Evolutionary conservation across 53 echinoderm and acorn worm genomes (phyloP).

Genomic region (Astropecten irregularis): DNA sequence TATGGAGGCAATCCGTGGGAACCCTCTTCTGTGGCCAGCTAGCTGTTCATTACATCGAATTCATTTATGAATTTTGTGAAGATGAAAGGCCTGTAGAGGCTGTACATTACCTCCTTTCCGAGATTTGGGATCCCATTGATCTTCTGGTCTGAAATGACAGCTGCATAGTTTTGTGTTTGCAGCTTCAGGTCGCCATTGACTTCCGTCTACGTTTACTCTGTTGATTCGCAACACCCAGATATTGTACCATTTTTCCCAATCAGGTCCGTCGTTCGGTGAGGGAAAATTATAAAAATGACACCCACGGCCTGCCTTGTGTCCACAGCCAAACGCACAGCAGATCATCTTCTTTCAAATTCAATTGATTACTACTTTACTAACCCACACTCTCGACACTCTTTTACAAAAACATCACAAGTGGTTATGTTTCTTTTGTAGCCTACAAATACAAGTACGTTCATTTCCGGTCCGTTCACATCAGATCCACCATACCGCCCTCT

Average conservation of each 20-base stretch:
- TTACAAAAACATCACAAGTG: too few species aligned
- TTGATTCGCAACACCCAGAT: constrained; percentile 47
- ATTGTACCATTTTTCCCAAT: constrained; percentile 51
- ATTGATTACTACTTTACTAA: too few species aligned
- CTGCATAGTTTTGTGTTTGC: constrained; percentile 33
- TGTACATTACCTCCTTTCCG: constrained; percentile 56
- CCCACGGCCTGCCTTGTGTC: constrained; percentile 18
- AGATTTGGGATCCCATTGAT: constrained; percentile 55
- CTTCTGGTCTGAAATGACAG: constrained; percentile 39
- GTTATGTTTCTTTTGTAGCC: too few species aligned
- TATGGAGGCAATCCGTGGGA: too few species aligned
- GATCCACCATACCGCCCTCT: too few species aligned
- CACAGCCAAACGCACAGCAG: constrained; percentile 34
- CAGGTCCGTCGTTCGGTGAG: constrained; percentile 49
- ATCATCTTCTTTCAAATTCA: constrained; percentile 10
- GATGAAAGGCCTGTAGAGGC: too few species aligned
- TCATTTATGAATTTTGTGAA: too few species aligned
- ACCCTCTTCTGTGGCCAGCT: too few species aligned
- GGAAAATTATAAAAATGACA: constrained; percentile 51
- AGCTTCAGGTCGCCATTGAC: constrained; percentile 24
- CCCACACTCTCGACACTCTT: too few species aligned
- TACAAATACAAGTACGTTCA: too few species aligned
- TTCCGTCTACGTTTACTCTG: constrained; percentile 22
- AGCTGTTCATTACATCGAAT: too few species aligned
- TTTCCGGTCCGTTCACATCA: too few species aligned